phyloP scores from a whole-genome alignment of 2,888 invertebrate genomes.

The Sphecodes monilicornis region DNA sequence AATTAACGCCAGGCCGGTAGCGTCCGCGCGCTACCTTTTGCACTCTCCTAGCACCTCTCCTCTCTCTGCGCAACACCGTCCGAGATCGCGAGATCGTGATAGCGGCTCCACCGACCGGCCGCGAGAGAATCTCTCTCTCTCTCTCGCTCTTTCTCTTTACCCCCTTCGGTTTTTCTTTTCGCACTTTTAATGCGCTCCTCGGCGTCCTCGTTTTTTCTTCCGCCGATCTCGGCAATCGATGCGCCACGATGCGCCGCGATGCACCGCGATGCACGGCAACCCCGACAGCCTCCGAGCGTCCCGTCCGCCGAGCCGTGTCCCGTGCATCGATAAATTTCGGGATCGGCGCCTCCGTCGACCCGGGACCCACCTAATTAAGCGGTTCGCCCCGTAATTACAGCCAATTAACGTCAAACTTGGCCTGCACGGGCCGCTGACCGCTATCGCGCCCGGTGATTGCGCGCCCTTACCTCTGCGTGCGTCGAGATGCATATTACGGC shows the following conservation, averaged over 20 bases:
- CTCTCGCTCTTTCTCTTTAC: conserved; percentile 2
- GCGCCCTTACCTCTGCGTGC: conserved; percentile 47
- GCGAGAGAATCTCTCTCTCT: conserved; percentile 58
- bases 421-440: conserved; percentile 56
- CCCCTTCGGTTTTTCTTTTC: conserved; percentile 39
- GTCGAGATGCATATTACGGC: neutral
- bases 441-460: conserved; percentile 65
- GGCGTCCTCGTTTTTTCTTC: conserved; percentile 32
- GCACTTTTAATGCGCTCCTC: conserved; percentile 24
- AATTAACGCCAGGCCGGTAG: conserved; percentile 76
- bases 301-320: conserved; percentile 1
- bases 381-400: conserved; percentile 80
- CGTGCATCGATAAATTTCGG: conserved; percentile 80
- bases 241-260: conserved; percentile 53
- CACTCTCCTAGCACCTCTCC: conserved; percentile 71
- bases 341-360: conserved; percentile 73
- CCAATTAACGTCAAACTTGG: conserved; percentile 80
- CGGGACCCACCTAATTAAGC: conserved; percentile 79
- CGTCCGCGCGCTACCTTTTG: conserved; percentile 63
- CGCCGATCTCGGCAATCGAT: conserved; percentile 24
- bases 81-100: conserved; percentile 79
- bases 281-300: conserved; percentile 28
- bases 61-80: conserved; percentile 60
- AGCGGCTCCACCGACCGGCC: conserved; percentile 67
- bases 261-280: conserved; percentile 54